Evolutionary conservation across 2,888 invertebrate species (phyloP).

Genomic region (Tricholauxania praeusta): DNA sequence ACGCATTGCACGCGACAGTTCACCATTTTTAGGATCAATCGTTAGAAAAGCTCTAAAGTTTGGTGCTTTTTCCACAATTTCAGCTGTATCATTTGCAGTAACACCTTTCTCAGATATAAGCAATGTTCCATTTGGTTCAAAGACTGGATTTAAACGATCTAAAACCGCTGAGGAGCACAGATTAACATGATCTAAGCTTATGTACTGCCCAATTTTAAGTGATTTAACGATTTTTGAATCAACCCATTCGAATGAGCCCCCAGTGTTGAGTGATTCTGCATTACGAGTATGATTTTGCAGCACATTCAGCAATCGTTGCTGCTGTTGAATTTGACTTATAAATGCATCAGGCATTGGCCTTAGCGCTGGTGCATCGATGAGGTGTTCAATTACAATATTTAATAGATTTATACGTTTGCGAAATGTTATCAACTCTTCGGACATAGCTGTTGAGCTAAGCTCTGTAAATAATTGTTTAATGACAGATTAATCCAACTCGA

Average conservation of each 20-base stretch:
- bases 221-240: conserved; percentile 90
- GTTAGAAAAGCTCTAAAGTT: conserved; percentile 95
- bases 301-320: conserved; percentile 46
- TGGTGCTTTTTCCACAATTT: conserved; percentile 84
- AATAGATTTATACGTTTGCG: conserved; percentile 57
- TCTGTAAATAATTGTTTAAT: conserved; percentile 47
- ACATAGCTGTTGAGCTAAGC: conserved; percentile 49
- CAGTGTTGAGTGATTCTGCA: conserved; percentile 77
- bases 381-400: conserved; percentile 49
- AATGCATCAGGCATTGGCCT: conserved; percentile 7
- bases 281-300: conserved; percentile 60
- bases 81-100: conserved; percentile 75
- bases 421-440: conserved; percentile 61
- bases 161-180: conserved; percentile 96
- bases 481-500: background rate
- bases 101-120: conserved; percentile 93
- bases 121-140: conserved; percentile 93
- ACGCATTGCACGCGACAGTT: conserved; percentile 98
- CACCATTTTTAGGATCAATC: conserved; percentile 95
- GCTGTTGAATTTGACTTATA: conserved; percentile 18
- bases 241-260: conserved; percentile 95
- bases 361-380: conserved; percentile 44
- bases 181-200: conserved; percentile 93
- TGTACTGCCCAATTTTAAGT: conserved; percentile 84
- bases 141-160: conserved; percentile 93